Conservation (phyloP, 2,113 vertebrate species). For the Sisor rabdophorus region DNA sequence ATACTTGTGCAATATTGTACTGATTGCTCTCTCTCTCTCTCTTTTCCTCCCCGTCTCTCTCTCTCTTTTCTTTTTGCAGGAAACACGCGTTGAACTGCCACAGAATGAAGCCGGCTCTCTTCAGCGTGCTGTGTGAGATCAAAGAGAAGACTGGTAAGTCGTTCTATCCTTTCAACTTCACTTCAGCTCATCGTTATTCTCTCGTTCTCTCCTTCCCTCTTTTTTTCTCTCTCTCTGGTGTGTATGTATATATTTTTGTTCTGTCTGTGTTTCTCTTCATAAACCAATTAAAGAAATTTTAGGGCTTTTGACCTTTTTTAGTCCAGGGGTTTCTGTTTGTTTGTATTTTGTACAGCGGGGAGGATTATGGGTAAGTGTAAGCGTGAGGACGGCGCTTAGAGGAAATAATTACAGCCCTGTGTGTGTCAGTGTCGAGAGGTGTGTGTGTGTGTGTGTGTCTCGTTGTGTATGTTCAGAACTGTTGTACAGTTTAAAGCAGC, state of each 20-base stretch:
- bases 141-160: slow-evolving; percentile 87
- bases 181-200: slow-evolving; percentile 20
- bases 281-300: not conserved
- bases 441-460: not conserved
- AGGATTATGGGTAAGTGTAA: slow-evolving; percentile 17
- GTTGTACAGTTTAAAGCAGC: slow-evolving; percentile 8
- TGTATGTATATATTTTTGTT: not conserved
- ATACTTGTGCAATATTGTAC: not conserved
- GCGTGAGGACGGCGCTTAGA: not conserved
- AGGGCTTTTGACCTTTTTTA: not conserved
- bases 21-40: slow-evolving; percentile 48
- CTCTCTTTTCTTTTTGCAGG: slow-evolving; percentile 62
- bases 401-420: slow-evolving; percentile 3
- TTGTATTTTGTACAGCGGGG: not conserved
- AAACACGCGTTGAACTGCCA: slow-evolving; percentile 90
- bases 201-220: not conserved
- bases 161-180: slow-evolving; percentile 50
- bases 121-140: slow-evolving; percentile 91
- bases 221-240: slow-evolving; percentile 7
- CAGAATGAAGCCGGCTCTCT: slow-evolving; percentile 88
- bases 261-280: not conserved
- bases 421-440: not conserved
- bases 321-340: not conserved
- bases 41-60: slow-evolving; percentile 6
- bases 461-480: not conserved